A percentile compares a stretch with the other conserved stretches of the same genome.
Evolutionary conservation across 2,113 vertebrate species (phyloP).

Genomic region (Craseonycteris thonglongyai): DNA sequence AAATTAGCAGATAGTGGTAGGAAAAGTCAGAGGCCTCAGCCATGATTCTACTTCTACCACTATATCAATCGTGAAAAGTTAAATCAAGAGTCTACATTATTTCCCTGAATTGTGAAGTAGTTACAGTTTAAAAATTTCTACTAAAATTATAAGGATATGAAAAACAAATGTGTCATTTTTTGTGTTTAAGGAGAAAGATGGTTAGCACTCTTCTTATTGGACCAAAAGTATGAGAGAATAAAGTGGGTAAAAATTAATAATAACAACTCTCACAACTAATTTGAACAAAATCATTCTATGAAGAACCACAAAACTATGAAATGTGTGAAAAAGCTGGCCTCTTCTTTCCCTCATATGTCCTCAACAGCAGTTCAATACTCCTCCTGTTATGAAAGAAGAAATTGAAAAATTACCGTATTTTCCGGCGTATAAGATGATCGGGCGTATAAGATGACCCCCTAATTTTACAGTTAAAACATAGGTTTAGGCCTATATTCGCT

Average conservation of each 20-base stretch:
- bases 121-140: background rate
- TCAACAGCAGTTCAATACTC: background rate
- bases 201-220: background rate
- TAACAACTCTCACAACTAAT: background rate
- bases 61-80: background rate
- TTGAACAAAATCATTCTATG: background rate
- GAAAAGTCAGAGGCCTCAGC: background rate
- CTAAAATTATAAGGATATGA: background rate
- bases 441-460: too few relatives aligned
- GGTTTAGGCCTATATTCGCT: too few relatives aligned
- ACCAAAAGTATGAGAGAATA: background rate
- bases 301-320: background rate
- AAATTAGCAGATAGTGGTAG: background rate
- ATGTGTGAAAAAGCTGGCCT: background rate
- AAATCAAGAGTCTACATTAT: background rate
- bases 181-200: background rate
- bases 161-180: background rate
- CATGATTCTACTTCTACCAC: background rate
- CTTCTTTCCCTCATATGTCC: background rate
- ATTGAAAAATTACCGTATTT: background rate
- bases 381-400: background rate
- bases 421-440: too few relatives aligned
- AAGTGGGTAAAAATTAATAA: background rate
- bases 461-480: too few relatives aligned
- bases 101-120: background rate